A percentile compares a stretch with the other conserved stretches of the same genome.
Conservation (phyloP, 2,888 invertebrate species). For the Nemoura dubitans region DNA sequence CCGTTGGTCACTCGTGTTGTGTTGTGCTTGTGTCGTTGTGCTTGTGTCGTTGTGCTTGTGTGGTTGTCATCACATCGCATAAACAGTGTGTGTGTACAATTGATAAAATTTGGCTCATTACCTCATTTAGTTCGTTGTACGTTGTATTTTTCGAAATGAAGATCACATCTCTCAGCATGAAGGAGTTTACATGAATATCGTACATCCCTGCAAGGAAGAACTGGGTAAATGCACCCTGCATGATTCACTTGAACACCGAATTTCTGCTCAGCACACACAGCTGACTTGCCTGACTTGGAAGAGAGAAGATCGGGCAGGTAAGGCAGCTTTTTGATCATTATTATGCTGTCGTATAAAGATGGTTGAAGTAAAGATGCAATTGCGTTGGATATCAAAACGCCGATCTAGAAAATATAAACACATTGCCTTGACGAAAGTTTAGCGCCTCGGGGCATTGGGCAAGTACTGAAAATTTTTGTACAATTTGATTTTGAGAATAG, state of each 20-base stretch:
- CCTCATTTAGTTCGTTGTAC: constrained; percentile 86
- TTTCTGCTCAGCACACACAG: too few relatives aligned
- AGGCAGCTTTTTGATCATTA: constrained; percentile 95
- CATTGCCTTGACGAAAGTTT: not conserved
- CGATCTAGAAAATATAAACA: constrained; percentile 68
- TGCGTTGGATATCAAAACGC: constrained; percentile 94
- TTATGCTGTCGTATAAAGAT: constrained; percentile 98
- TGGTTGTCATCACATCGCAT: too few relatives aligned
- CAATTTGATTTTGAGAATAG: too few relatives aligned
- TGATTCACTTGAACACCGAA: too few relatives aligned
- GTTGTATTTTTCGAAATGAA: constrained; percentile 93
- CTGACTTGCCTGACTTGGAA: constrained; percentile 80
- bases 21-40: too few relatives aligned
- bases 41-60: too few relatives aligned
- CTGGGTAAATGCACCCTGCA: not conserved
- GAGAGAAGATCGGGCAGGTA: constrained; percentile 95
- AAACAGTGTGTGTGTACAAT: too few relatives aligned
- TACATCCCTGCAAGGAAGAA: constrained; percentile 77
- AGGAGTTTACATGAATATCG: constrained; percentile 93
- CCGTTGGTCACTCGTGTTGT: too few relatives aligned
- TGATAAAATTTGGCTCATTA: constrained; percentile 56
- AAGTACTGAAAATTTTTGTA: too few relatives aligned
- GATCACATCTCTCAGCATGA: constrained; percentile 91
- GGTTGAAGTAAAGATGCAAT: constrained; percentile 94
- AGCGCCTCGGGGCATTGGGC: too few relatives aligned